Evolutionary conservation across 2,888 invertebrate species (phyloP).

Genomic region (Eupithecia dodoneata): DNA sequence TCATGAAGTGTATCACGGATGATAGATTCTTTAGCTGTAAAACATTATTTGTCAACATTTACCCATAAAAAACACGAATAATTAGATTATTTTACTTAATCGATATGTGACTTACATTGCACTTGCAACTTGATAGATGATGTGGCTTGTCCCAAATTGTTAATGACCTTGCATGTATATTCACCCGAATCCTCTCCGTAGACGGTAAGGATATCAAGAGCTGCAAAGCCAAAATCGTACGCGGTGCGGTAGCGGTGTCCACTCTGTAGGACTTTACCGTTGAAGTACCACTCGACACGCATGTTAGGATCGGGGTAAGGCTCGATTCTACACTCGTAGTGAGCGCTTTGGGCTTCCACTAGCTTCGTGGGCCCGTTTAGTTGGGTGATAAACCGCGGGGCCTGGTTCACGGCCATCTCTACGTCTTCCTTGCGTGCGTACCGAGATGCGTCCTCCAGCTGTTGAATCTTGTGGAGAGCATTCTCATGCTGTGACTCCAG

Average conservation of each 20-base stretch:
- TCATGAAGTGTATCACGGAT: constrained; percentile 96
- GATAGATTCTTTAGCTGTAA: constrained; percentile 90
- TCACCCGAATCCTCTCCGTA: constrained; percentile 97
- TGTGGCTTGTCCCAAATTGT: constrained; percentile 92
- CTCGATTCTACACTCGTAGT: constrained; percentile 96
- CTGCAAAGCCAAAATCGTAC: constrained; percentile 98
- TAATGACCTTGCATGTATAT: constrained; percentile 94
- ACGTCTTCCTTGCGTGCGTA: constrained; percentile 92
- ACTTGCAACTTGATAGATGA: constrained; percentile 92
- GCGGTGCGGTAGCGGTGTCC: constrained; percentile 97
- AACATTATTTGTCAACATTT: background rate
- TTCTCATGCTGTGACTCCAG: constrained; percentile 95
- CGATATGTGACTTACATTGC: constrained; percentile 85
- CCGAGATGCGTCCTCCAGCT: constrained; percentile 91
- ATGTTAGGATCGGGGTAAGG: constrained; percentile 95
- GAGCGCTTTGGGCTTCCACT: constrained; percentile 94
- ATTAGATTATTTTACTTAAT: background rate
- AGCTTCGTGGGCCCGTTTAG: constrained; percentile 93
- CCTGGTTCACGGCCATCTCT: constrained; percentile 91
- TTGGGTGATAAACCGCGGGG: constrained; percentile 93
- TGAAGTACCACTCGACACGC: constrained; percentile 97
- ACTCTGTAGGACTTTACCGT: constrained; percentile 93
- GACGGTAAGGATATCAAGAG: constrained; percentile 96
- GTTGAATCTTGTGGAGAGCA: constrained; percentile 93
- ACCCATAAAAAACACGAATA: background rate